phyloP scores from a whole-genome alignment of 2,888 invertebrate genomes.

The Cetonia aurata region DNA sequence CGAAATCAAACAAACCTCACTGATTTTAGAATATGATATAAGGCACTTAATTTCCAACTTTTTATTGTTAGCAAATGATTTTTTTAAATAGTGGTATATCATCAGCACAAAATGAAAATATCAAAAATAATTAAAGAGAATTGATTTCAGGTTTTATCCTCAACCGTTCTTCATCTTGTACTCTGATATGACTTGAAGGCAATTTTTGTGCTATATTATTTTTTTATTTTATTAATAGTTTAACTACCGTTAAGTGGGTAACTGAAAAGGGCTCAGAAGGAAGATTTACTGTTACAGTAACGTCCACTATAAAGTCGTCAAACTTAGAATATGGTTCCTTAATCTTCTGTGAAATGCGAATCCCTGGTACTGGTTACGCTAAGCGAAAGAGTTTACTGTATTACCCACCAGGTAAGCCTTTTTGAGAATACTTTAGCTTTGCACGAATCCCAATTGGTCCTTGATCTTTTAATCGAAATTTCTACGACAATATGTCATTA shows the following conservation, averaged over 20 bases:
- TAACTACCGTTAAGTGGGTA: constrained; percentile 59
- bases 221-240: constrained; percentile 10
- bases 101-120: no score
- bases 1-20: no score
- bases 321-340: constrained; percentile 61
- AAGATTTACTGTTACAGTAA: constrained; percentile 59
- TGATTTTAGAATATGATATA: no score
- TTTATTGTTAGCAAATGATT: no score
- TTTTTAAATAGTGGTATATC: no score
- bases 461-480: neutral
- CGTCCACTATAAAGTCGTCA: constrained; percentile 57
- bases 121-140: no score
- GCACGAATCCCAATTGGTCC: neutral
- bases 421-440: neutral
- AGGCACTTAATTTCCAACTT: no score
- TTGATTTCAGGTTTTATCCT: no score
- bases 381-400: constrained; percentile 63
- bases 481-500: neutral
- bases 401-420: constrained; percentile 59
- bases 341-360: constrained; percentile 64
- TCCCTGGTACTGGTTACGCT: constrained; percentile 65
- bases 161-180: no score
- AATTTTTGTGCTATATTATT: constrained; percentile 12
- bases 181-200: no score
- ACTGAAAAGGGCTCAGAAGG: constrained; percentile 59